Evolutionary conservation across 64 coral and sea anemone species (phyloP), one percentile per base, ranked within the genome.

Genomic region (Montipora cactus): DNA sequence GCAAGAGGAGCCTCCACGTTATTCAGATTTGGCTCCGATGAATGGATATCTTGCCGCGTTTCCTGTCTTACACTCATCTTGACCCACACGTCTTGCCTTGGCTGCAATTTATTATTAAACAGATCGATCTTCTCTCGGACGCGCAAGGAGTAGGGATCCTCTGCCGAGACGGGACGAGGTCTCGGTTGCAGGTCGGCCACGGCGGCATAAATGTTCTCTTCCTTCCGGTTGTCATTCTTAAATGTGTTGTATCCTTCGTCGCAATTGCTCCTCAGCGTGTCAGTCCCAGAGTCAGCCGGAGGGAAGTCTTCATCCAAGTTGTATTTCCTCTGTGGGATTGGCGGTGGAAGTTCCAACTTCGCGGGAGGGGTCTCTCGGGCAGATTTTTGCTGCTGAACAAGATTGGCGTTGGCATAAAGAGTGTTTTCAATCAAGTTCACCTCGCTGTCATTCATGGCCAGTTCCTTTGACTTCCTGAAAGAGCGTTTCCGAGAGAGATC

Each of bases 231-330:
- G 16, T 61, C 87, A 58, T 61, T 94, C 83, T 83, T 86, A 53
- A 97, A 95, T 3, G 95, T 99, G 21, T 95, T 94, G 73, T 99
- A 99, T 1, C 98, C 98, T 55, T 96, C 92, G 16, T 96, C 92
- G 45, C 88, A 79, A 50, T 75, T 84, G 73, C 95, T 96, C 19
- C 89, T 78, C 8, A 96, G 67, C 5, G 95, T 99, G 44, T 96
- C 92, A 5, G 71, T 87, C 71, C 75, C 74, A 12, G 95, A 88
- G 28, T 91, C 77, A 6, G 72, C 52, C 5, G 92, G 75, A 5
- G 79, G 46, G 87, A 91, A 91, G 11, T 88, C 89, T 23, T 96
- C 95, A 21, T 70, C 28, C 12, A 89, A 51, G 6, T 82, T 81
- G 67, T 94, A 91, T 3, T 58, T 67, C 46, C 94, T 81, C 44